A percentile compares a stretch with the other conserved stretches of the same genome.
phyloP scores from a whole-genome alignment of 2,113 vertebrate genomes.

The Phyllostomus hastatus region DNA sequence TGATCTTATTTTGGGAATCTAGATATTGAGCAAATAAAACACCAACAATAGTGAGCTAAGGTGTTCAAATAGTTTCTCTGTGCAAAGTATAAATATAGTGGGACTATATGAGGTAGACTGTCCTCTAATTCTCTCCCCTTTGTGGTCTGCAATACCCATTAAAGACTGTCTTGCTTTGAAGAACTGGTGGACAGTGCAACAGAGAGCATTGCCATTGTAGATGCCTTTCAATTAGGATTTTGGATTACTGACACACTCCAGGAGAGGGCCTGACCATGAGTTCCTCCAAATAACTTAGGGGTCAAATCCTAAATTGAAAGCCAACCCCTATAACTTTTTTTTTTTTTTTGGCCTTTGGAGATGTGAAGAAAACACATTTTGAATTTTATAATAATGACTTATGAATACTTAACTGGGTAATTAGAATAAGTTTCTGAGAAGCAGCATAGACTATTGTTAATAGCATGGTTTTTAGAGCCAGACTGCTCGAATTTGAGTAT shows the following conservation, averaged over 20 bases:
- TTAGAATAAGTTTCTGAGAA: slow-evolving; percentile 27
- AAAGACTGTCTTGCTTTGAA: not conserved
- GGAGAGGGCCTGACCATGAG: not conserved
- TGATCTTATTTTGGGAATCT: not conserved
- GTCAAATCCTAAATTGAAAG: slow-evolving; percentile 26
- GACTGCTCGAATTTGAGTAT: not conserved
- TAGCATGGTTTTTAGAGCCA: not conserved
- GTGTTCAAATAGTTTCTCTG: slow-evolving; percentile 9
- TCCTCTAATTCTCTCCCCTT: not conserved
- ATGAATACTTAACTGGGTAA: slow-evolving; percentile 5
- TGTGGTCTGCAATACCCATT: not conserved
- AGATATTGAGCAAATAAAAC: slow-evolving; percentile 1
- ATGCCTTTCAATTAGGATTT: slow-evolving; percentile 20
- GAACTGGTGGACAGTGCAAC: not conserved
- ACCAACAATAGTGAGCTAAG: not conserved
- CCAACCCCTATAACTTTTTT: not conserved
- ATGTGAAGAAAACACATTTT: slow-evolving; percentile 5
- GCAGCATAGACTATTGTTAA: not conserved
- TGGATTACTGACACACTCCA: not conserved
- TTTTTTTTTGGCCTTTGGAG: not conserved
- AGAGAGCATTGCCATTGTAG: not conserved
- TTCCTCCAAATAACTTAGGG: not conserved
- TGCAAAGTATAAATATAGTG: not conserved
- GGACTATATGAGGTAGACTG: not conserved
- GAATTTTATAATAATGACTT: slow-evolving; percentile 40